Evolutionary conservation across 2,113 vertebrate genomes (phyloP).

Genomic region (Cepphus grylle): DNA sequence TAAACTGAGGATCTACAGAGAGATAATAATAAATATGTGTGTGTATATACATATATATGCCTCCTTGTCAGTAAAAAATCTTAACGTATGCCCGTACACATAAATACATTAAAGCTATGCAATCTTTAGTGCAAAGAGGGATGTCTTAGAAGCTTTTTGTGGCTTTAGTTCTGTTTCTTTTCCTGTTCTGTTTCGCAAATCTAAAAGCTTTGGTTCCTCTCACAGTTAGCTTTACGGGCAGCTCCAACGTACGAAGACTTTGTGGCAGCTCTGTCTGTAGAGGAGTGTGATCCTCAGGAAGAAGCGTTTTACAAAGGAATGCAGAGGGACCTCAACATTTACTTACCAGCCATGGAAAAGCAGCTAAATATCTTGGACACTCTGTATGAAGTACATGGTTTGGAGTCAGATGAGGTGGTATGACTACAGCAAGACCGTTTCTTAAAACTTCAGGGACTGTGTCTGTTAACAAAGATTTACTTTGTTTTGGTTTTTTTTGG

Average conservation of each 20-base stretch:
- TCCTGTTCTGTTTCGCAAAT: not conserved
- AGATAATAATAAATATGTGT: not conserved
- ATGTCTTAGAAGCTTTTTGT: not conserved
- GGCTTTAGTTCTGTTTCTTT: not conserved
- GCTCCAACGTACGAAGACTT: slow-evolving; percentile 91
- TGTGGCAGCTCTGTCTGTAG: slow-evolving; percentile 84
- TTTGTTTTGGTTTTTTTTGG: not conserved
- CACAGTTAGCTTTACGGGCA: slow-evolving; percentile 91
- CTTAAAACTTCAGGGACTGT: slow-evolving; percentile 70
- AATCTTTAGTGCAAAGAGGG: not conserved
- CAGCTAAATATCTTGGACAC: slow-evolving; percentile 90
- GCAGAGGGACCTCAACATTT: slow-evolving; percentile 88
- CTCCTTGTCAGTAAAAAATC: not conserved
- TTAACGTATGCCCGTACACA: fast-evolving
- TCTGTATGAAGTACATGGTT: slow-evolving; percentile 90
- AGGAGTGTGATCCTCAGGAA: slow-evolving; percentile 84
- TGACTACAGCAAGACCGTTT: slow-evolving; percentile 67
- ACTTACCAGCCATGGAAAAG: slow-evolving; percentile 93
- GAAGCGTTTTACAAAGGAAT: slow-evolving; percentile 81
- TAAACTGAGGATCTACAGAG: not conserved
- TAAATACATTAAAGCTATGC: not conserved
- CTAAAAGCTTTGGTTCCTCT: slow-evolving; percentile 31
- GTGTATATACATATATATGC: not conserved
- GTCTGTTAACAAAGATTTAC: slow-evolving; percentile 49
- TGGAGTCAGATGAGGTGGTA: slow-evolving; percentile 96